phyloP scores from a whole-genome alignment of 1,140 invertebrate genomes.

The Eriosoma lanigerum region DNA sequence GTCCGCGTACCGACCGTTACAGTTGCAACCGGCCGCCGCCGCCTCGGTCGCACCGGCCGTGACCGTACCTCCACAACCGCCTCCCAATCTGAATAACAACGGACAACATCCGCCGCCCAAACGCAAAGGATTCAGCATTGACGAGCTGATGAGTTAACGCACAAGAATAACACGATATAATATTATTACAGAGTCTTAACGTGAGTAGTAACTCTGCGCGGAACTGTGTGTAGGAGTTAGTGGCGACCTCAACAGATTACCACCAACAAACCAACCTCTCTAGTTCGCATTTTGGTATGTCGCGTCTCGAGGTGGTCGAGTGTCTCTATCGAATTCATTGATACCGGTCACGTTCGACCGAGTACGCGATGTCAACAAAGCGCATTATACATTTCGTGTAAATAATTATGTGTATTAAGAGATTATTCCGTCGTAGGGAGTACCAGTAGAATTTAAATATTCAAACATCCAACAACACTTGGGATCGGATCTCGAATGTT shows the following conservation, averaged over 20 bases:
- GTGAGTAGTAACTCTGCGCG: no score
- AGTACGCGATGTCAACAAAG: background rate
- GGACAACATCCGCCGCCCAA: conserved; percentile 54
- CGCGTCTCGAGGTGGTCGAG: no score
- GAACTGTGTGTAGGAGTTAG: no score
- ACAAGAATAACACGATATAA: no score
- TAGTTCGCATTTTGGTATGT: no score
- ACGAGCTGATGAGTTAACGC: conserved; percentile 69
- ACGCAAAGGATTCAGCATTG: conserved; percentile 75
- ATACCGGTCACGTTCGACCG: background rate
- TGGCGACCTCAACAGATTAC: no score
- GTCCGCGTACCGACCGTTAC: conserved; percentile 10
- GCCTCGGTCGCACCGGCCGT: background rate
- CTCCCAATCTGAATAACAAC: conserved; percentile 53
- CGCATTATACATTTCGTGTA: background rate
- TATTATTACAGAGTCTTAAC: no score
- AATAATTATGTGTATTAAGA: background rate
- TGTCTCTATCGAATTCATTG: background rate
- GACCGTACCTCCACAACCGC: background rate
- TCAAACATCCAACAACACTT: no score
- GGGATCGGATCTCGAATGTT: background rate
- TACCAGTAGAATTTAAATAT: conserved; percentile 19
- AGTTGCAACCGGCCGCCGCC: background rate
- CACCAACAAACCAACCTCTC: no score
- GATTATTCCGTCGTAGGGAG: background rate